Evolutionary conservation across 1,140 invertebrate species (phyloP).

Genomic region (Chlorops oryzae): DNA sequence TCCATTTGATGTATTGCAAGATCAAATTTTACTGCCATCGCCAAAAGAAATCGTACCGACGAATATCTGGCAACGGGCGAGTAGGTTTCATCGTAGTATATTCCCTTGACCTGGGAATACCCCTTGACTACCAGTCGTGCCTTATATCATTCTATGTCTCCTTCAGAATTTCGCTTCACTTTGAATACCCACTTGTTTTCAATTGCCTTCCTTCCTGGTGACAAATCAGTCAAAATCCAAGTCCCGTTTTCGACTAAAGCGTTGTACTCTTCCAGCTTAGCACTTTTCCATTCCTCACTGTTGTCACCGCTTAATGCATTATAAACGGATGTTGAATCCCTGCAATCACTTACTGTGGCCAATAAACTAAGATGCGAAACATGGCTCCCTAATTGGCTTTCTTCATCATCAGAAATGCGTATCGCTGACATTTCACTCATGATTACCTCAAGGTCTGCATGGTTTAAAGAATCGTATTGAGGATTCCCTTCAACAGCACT

Average conservation of each 20-base stretch:
- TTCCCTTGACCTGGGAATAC: constrained; percentile 5
- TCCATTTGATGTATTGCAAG: constrained; percentile 29
- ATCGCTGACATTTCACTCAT: too few relatives aligned
- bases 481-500: too few relatives aligned
- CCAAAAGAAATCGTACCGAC: constrained; percentile 25
- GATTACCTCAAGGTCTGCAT: too few relatives aligned
- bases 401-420: neutral
- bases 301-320: constrained; percentile 10
- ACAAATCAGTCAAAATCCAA: constrained; percentile 19
- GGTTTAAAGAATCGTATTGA: too few relatives aligned
- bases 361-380: neutral
- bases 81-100: constrained; percentile 15
- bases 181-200: constrained; percentile 24
- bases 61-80: constrained; percentile 22
- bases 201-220: constrained; percentile 14
- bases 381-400: neutral
- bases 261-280: constrained; percentile 18
- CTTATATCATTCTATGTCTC: constrained; percentile 21
- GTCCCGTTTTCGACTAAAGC: constrained; percentile 19
- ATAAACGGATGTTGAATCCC: constrained; percentile 4
- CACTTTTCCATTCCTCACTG: constrained; percentile 14
- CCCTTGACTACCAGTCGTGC: constrained; percentile 32
- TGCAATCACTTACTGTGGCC: neutral
- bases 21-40: constrained; percentile 13
- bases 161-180: constrained; percentile 19